A percentile compares a stretch with the other conserved stretches of the same genome.
These are phyloP conservation scores for Nemurella pictetii DNA, from an alignment of 2,888 invertebrate species.

Conservation along the genomic window DNA sequence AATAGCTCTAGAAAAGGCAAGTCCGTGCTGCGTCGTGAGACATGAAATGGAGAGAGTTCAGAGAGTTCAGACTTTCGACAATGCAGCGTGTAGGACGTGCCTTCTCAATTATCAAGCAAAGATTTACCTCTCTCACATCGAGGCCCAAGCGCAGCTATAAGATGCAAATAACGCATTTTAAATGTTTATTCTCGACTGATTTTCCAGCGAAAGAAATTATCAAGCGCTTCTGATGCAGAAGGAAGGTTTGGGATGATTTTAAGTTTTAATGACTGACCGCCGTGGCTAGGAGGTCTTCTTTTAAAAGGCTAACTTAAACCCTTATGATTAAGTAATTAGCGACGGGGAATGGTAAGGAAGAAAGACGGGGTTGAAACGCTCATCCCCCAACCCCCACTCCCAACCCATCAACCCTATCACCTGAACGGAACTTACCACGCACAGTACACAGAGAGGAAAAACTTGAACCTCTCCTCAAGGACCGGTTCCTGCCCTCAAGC, in stretches of 20 bases:
- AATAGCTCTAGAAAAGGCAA: conserved; percentile 19
- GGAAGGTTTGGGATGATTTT: conserved; percentile 21
- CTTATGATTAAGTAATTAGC: conserved; percentile 32
- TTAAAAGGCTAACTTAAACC: conserved; percentile 23
- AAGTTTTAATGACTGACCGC: conserved; percentile 36
- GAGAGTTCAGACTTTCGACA: neutral
- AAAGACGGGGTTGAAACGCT: neutral
- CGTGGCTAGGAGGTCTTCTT: conserved; percentile 27
- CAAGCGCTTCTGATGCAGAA: conserved; percentile 12
- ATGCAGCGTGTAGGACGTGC: neutral
- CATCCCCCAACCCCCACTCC: conserved; percentile 4
- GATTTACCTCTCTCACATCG: neutral
- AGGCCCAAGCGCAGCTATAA: neutral
- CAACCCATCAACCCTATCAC: conserved; percentile 3
- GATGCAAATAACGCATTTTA: conserved; percentile 22
- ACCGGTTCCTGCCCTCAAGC: neutral
- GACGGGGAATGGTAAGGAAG: neutral
- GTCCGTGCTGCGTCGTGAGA: neutral
- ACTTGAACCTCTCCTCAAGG: conserved; percentile 1
- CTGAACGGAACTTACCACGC: conserved; percentile 19
- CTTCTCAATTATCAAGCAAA: conserved; percentile 12
- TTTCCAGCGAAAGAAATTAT: conserved; percentile 10
- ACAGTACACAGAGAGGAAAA: neutral
- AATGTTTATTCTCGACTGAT: conserved; percentile 14
- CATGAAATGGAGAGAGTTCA: conserved; percentile 9